Evolutionary conservation across 2,888 invertebrate species (phyloP).

Genomic region (Carterocephalus palaemon): DNA sequence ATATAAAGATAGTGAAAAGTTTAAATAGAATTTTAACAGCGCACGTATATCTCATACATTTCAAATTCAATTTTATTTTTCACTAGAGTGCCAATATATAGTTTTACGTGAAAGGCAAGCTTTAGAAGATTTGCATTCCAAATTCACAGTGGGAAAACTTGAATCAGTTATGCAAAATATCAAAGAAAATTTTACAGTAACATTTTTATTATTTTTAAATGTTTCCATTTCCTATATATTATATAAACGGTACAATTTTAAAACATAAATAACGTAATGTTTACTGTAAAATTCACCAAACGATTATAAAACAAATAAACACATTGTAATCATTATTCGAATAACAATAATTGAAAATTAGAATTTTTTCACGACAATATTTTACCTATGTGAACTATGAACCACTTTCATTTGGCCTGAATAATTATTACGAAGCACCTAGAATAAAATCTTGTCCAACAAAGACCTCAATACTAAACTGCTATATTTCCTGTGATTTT

Average conservation of each 20-base stretch:
- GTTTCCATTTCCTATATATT: no score
- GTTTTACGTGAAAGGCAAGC: conserved; percentile 9
- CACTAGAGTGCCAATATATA: no score
- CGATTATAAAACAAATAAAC: not conserved
- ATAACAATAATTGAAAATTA: no score
- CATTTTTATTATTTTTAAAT: no score
- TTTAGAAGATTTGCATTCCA: not conserved
- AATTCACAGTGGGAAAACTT: not conserved
- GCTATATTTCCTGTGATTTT: no score
- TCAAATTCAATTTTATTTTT: no score
- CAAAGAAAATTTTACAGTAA: conserved; percentile 4
- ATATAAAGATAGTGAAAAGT: no score
- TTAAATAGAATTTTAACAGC: no score
- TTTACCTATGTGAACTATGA: conserved; percentile 12
- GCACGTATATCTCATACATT: not conserved
- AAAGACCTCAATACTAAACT: not conserved
- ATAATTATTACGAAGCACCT: no score
- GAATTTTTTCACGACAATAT: conserved; percentile 1
- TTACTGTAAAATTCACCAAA: conserved; percentile 14
- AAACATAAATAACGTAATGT: no score
- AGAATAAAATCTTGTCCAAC: not conserved
- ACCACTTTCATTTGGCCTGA: conserved; percentile 19
- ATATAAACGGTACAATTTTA: no score
- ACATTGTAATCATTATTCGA: not conserved
- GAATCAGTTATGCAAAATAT: not conserved